These are phyloP conservation scores for Malaclemys terrapin DNA, from an alignment of 2,113 vertebrate species.

Conservation along the genomic window DNA sequence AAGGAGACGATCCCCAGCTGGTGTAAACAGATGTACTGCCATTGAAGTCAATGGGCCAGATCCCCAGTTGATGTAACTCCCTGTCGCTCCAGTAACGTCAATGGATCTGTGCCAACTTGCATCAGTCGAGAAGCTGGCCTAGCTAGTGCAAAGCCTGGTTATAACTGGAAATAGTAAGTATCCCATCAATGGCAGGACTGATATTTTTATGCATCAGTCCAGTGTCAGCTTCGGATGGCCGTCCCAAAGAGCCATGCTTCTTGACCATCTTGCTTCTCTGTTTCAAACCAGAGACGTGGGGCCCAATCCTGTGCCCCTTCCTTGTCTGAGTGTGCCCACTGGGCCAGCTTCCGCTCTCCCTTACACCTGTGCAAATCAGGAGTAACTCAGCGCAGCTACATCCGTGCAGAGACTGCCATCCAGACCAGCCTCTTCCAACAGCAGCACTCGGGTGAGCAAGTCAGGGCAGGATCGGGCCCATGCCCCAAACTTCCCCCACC, in stretches of 20 bases:
- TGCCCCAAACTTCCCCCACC: neutral
- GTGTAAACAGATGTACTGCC: too few species aligned
- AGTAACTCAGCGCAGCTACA: neutral
- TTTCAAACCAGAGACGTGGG: neutral
- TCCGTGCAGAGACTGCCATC: neutral
- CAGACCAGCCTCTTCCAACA: neutral
- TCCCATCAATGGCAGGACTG: neutral
- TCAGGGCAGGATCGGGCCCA: neutral
- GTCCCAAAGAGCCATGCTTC: neutral
- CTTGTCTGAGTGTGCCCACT: neutral
- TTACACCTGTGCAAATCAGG: neutral
- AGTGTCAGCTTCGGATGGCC: too few species aligned
- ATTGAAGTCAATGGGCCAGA: neutral
- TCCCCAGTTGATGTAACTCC: neutral
- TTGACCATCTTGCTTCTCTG: neutral
- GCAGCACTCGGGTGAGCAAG: neutral
- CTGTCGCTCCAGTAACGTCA: neutral
- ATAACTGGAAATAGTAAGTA: neutral
- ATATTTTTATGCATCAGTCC: neutral
- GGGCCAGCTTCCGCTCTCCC: neutral
- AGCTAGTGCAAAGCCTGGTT: too few species aligned
- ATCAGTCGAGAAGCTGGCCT: neutral
- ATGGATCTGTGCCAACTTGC: neutral
- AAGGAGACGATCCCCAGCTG: neutral
- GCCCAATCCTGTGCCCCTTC: accelerated